Evolutionary conservation across 2,113 vertebrate genomes (phyloP).

Genomic region (Cricetomys ansorgei): DNA sequence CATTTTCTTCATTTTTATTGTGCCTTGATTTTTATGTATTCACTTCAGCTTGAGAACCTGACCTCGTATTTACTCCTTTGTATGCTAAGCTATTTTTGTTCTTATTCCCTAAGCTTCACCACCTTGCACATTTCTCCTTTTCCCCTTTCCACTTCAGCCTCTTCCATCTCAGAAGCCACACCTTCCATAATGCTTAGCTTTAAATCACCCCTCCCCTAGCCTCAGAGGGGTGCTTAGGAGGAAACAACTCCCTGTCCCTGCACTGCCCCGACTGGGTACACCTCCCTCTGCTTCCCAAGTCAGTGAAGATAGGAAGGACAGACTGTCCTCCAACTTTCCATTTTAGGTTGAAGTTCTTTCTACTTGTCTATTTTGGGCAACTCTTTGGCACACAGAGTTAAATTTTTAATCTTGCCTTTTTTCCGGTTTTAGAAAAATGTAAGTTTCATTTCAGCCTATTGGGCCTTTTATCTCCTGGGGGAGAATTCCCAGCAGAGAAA

Average conservation of each 20-base stretch:
- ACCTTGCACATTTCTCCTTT: not conserved
- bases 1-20: conserved; percentile 22
- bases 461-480: not conserved
- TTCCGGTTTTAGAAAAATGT: conserved; percentile 25
- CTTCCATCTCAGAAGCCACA: not conserved
- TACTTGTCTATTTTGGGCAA: conserved; percentile 29
- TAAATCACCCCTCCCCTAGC: not conserved
- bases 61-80: not conserved
- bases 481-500: conserved; percentile 25
- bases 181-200: not conserved
- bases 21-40: conserved; percentile 31
- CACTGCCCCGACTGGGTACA: not conserved
- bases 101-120: conserved; percentile 4
- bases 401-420: conserved; percentile 6
- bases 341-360: conserved; percentile 25
- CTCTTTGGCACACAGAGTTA: not conserved
- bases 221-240: not conserved
- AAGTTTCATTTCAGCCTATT: not conserved
- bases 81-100: conserved; percentile 37
- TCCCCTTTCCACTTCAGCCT: not conserved
- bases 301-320: not conserved
- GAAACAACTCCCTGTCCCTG: not conserved
- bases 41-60: conserved; percentile 13
- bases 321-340: conserved; percentile 23
- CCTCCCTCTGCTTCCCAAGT: not conserved